Conservation (phyloP, 2,888 invertebrate species). For the Eucriotettix oculatus region DNA sequence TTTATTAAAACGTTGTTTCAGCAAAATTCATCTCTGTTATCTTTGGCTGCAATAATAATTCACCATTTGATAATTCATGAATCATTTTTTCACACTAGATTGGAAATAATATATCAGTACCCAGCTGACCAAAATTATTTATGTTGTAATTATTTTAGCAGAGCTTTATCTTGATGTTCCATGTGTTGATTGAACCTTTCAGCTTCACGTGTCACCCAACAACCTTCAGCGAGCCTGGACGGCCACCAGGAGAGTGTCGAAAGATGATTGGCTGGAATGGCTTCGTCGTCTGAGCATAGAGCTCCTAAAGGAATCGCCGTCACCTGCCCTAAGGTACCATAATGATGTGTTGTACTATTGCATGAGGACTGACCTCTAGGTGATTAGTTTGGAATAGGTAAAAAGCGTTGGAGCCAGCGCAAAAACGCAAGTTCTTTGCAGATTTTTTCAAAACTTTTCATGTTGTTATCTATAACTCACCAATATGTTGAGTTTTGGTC, state of each 20-base stretch:
- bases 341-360: not conserved
- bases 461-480: no score
- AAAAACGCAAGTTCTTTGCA: not conserved
- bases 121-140: not conserved
- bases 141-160: not conserved
- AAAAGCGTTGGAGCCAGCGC: not conserved
- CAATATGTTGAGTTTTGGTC: no score
- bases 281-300: constrained; percentile 80
- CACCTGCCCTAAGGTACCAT: constrained; percentile 61
- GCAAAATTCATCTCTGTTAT: no score
- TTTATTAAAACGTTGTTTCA: no score
- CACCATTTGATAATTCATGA: no score
- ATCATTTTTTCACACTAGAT: no score
- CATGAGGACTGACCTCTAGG: not conserved
- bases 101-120: not conserved
- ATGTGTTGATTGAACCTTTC: constrained; percentile 3
- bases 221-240: constrained; percentile 83
- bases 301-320: constrained; percentile 85
- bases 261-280: constrained; percentile 99
- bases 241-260: constrained; percentile 81
- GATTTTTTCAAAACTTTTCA: not conserved
- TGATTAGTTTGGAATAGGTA: not conserved
- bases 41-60: no score
- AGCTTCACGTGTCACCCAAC: constrained; percentile 61
- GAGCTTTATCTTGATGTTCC: no score